Percentiles rank a stretch among this genome's conserved stretches.
phyloP scores from a whole-genome alignment of 2,888 invertebrate genomes.

The Caenorhabditis macrosperma region DNA sequence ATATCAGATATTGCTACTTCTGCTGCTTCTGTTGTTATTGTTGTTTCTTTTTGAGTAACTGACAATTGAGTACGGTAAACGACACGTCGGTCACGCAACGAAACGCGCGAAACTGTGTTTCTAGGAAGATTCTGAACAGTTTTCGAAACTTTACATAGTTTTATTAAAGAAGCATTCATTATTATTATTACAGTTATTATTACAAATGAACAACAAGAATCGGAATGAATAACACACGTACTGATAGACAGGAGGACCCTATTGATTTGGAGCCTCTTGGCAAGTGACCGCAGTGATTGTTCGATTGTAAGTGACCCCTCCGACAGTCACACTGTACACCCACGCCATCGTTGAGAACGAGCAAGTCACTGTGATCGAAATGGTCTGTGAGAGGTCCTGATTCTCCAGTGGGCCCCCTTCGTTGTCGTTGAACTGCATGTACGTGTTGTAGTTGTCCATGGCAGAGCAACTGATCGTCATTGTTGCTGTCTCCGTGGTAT shows the following conservation, averaged over 20 bases:
- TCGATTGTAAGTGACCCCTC: conserved; percentile 31
- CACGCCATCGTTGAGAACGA: background rate
- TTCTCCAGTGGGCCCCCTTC: conserved; percentile 38
- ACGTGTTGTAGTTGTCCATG: conserved; percentile 29
- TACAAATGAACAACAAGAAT: background rate
- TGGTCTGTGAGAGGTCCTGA: conserved; percentile 15
- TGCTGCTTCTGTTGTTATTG: no score
- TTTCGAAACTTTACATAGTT: no score
- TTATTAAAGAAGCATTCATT: no score
- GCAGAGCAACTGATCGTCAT: conserved; percentile 30
- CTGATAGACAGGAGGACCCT: no score
- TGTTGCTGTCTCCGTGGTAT: background rate
- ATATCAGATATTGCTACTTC: no score
- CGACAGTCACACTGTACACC: conserved; percentile 20
- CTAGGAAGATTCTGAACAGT: no score
- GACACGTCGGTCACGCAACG: no score
- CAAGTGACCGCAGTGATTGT: conserved; percentile 9
- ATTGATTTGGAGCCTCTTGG: conserved; percentile 14
- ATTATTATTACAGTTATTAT: background rate
- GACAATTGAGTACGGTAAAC: no score
- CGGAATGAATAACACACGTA: no score
- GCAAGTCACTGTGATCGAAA: conserved; percentile 15
- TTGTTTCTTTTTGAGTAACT: no score
- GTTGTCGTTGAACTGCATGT: conserved; percentile 38
- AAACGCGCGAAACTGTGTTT: no score